Evolutionary conservation across 2,888 invertebrate species (phyloP).

Genomic region (Tetragonisca angustula): DNA sequence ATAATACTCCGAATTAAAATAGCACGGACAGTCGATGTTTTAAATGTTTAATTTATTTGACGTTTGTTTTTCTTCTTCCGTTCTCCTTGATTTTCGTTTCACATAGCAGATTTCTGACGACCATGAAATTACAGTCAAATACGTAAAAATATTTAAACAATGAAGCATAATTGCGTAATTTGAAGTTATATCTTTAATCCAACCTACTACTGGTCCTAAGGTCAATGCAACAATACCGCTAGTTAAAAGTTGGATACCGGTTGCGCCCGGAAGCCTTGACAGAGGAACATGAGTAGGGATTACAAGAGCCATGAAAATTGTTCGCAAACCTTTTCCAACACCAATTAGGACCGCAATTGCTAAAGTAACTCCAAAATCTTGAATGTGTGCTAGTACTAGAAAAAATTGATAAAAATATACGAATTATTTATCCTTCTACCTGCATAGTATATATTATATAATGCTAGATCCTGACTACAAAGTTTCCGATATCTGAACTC

Average conservation of each 20-base stretch:
- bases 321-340: constrained; percentile 89
- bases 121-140: constrained; percentile 88
- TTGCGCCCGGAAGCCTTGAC: constrained; percentile 89
- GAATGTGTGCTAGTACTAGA: constrained; percentile 87
- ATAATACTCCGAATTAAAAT: not conserved
- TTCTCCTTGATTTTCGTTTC: constrained; percentile 46
- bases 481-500: too few species aligned
- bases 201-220: constrained; percentile 89
- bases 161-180: constrained; percentile 87
- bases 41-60: not conserved
- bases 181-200: constrained; percentile 87
- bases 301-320: constrained; percentile 90
- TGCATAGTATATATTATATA: too few species aligned
- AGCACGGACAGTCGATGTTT: not conserved
- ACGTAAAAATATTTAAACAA: constrained; percentile 88
- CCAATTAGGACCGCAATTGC: constrained; percentile 88
- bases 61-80: not conserved
- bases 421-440: not conserved
- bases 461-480: too few species aligned
- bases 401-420: not conserved
- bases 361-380: constrained; percentile 86
- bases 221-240: constrained; percentile 88
- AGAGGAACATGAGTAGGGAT: constrained; percentile 90
- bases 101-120: constrained; percentile 85
- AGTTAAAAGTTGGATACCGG: constrained; percentile 88